Evolutionary conservation across 2,888 invertebrate species (phyloP), one percentile per base, ranked within the genome.

Genomic region (Drosophila phalerata): DNA sequence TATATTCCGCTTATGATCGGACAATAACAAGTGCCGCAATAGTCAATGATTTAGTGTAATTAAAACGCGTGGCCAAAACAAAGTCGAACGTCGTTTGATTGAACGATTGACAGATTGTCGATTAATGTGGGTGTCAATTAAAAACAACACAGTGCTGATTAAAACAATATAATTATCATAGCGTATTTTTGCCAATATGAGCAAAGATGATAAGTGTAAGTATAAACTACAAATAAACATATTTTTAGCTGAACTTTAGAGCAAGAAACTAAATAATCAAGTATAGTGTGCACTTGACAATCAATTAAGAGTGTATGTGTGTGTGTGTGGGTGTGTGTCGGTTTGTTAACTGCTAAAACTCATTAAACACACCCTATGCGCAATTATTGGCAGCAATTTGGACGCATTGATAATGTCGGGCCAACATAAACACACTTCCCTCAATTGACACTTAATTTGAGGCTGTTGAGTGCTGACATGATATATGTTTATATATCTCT

Each of bases 131-230:
- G n/a, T 22, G 48, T 53, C 25, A 55, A 63, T 47, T 11, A 38
- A 28, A 47, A n/a, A n/a, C n/a, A n/a, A 22, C 22, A 22, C 32
- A 25, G 19, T 25, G 38, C 45, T 45, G 45, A 28, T 34, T 48
- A 37, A 48, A 47, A 32, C 19, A 32, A 43, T 22, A 40, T 55
- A 68, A 73, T 71, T 53, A 67, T 71, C 56, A 67, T 42, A 11
- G 66, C 51, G 55, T 45, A 62, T 69, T 62, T 51, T 58, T 56
- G 70, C 60, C 77, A 91, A 86, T 85, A 91, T 91, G 91, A 91
- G 91, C 83, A 84, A 90, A 81, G 91, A 91, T 88, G 91, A 91
- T 73, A 90, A 90, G 83, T 91, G 91, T 91, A 82, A 91, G 91
- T 91, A 84, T 5, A 4, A 45, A 56, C 30, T 22, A 32, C 5